Conservation (phyloP, 2,113 vertebrate genomes). For the Chaetura pelagica region DNA sequence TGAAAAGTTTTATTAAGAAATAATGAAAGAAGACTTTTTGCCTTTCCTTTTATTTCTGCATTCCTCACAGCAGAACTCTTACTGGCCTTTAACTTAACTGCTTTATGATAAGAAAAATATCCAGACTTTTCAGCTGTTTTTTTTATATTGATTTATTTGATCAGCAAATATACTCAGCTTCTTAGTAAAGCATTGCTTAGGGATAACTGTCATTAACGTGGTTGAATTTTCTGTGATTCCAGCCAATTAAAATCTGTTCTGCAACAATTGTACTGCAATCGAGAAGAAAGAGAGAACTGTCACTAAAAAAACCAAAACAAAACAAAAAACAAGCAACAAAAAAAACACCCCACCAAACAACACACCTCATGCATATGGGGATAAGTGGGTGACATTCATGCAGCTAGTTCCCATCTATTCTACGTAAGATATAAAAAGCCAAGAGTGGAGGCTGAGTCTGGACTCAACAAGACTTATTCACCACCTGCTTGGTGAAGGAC, state of each 20-base stretch:
- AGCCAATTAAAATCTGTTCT: neutral
- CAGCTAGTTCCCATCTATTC: neutral
- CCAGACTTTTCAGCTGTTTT: neutral
- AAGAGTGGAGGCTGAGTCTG: accelerated
- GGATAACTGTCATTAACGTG: neutral
- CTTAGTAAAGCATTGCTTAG: neutral
- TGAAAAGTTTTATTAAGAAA: neutral
- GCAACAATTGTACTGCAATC: neutral
- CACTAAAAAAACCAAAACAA: neutral
- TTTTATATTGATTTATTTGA: neutral
- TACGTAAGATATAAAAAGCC: neutral
- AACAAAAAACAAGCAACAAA: neutral
- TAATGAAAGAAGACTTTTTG: neutral
- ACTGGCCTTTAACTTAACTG: neutral
- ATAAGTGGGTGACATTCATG: neutral
- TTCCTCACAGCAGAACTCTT: neutral
- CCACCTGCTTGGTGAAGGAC: neutral
- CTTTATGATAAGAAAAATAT: neutral
- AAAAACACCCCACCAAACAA: no score
- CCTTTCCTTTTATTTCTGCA: neutral
- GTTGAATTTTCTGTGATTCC: neutral
- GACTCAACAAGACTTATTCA: neutral
- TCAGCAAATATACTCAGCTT: neutral
- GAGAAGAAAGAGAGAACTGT: neutral
- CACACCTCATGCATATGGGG: neutral